Evolutionary conservation across 2,888 invertebrate genomes (phyloP), one percentile per base, ranked within the genome.

Genomic region (Diaprepes abbreviatus): DNA sequence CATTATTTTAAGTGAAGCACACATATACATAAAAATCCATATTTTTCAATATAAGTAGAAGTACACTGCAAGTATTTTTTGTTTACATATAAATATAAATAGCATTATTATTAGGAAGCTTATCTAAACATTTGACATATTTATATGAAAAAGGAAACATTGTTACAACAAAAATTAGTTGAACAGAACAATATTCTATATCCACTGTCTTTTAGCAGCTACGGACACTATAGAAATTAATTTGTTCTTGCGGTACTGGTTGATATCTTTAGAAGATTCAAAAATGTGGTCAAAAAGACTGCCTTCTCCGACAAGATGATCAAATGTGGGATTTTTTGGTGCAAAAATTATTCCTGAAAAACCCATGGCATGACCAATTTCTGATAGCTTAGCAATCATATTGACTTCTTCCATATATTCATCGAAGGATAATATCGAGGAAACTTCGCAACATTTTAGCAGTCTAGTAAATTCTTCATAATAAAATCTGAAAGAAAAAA

Each of bases 401-500:
- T 45, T 45, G 0, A 45, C 45, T 45, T 45, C 45, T 4, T 24
- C 45, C 45, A 45, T 45, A 16, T 45, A 45, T 45, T 45, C 45
- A 1, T 45, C 12, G 12, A 24, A 45, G 1, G 45, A 45, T 10
- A 45, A 24, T 24, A 24, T 12, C n/a, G 5, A 10, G 5, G 45
- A 16, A 6, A 24, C 45, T 12, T 24, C 45, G 12, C 21, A 45
- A 12, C 17, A 5, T 24, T 10, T 45, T 24, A 24, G 12, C n/a
- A 45, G n/a, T 24, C 45, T 45, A 3, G 24, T 12, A 45, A 45
- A 24, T 45, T 45, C 45, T 7, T 45, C 24, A 6, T 45, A 45
- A 16, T 45, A 45, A 12, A 45, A 21, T 24, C 45, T 45, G 6
- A 45, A 45, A 45, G 7, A 12, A 6, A 45, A 45, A 45, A 21